phyloP scores from a whole-genome alignment of 2,888 invertebrate genomes.

The Ecliptopera silaceata region DNA sequence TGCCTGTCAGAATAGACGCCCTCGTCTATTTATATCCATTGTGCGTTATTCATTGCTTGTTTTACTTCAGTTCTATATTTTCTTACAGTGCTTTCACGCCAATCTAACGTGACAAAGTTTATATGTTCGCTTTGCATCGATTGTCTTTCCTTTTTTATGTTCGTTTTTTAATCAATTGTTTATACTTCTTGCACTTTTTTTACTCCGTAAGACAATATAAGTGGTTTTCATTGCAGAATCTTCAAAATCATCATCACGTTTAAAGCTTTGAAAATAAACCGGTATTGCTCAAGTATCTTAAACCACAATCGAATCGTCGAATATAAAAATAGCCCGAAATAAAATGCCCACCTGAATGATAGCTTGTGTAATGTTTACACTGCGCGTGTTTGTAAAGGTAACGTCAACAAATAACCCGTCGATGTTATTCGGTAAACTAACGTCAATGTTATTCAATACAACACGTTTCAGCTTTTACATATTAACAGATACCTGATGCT shows the following conservation, averaged over 20 bases:
- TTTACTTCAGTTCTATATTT: constrained; percentile 48
- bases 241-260: too few species aligned
- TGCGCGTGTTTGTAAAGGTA: constrained; percentile 47
- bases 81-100: constrained; percentile 52
- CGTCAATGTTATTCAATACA: constrained; percentile 47
- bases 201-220: too few species aligned
- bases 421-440: constrained; percentile 47
- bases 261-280: too few species aligned
- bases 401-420: constrained; percentile 48
- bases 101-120: constrained; percentile 55
- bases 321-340: constrained; percentile 29
- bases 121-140: constrained; percentile 67
- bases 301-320: background rate
- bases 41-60: constrained; percentile 44
- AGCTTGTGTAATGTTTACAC: constrained; percentile 52
- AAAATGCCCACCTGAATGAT: constrained; percentile 40
- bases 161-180: too few species aligned
- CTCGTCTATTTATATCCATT: constrained; percentile 47
- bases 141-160: too few species aligned
- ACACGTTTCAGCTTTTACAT: constrained; percentile 43
- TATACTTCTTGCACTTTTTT: constrained; percentile 40
- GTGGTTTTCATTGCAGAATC: too few species aligned
- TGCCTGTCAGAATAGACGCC: constrained; percentile 46
- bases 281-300: background rate
- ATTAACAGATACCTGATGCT: constrained; percentile 24